Percentiles rank a stretch among this genome's conserved stretches.
phyloP scores from a whole-genome alignment of 2,113 vertebrate species.

The Xiphias gladius region DNA sequence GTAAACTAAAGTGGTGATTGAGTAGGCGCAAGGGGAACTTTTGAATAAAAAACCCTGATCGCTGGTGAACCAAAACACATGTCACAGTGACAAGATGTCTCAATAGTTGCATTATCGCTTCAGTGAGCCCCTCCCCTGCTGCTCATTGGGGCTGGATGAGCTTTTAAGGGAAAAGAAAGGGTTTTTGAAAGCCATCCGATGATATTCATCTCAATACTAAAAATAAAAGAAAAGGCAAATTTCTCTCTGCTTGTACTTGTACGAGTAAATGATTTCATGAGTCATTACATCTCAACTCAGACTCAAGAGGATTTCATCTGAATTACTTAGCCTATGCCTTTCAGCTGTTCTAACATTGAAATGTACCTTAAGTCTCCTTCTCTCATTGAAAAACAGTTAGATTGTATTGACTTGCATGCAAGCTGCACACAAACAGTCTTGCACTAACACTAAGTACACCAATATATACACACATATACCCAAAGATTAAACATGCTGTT shows the following conservation, averaged over 20 bases:
- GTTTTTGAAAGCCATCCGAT: conserved; percentile 33
- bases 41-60: conserved; percentile 37
- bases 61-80: conserved; percentile 64
- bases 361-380: conserved; percentile 40
- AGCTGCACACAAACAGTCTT: conserved; percentile 47
- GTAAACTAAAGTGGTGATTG: conserved; percentile 77
- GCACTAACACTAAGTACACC: conserved; percentile 16
- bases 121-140: neutral
- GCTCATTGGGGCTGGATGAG: conserved; percentile 1
- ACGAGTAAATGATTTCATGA: conserved; percentile 24
- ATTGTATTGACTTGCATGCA: conserved; percentile 40
- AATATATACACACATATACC: conserved; percentile 19
- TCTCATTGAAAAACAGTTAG: conserved; percentile 57
- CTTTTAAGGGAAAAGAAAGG: conserved; percentile 1
- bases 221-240: conserved; percentile 17
- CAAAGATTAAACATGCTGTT: conserved; percentile 33
- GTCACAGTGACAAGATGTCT: conserved; percentile 73
- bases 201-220: conserved; percentile 41
- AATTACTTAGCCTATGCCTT: conserved; percentile 32
- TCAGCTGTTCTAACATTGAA: conserved; percentile 43
- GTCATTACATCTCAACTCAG: conserved; percentile 31
- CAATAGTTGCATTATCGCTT: conserved; percentile 64
- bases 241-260: conserved; percentile 10
- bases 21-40: conserved; percentile 52
- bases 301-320: conserved; percentile 48